These are phyloP conservation scores for Oxygymnocypris stewartii DNA, from an alignment of 2,113 vertebrate species.

Conservation along the genomic window DNA sequence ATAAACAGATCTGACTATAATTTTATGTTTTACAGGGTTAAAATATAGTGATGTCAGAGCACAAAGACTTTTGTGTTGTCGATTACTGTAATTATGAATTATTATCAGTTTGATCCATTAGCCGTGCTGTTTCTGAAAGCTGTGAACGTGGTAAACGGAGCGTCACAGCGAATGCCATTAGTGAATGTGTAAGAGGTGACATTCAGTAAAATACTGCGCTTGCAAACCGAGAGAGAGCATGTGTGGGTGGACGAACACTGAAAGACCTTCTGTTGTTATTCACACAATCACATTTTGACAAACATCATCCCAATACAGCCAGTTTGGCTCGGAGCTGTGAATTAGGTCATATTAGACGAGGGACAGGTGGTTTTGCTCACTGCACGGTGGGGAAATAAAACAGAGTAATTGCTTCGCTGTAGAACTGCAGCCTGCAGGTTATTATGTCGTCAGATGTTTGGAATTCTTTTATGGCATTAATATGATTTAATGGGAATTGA, in stretches of 20 bases:
- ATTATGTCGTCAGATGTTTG: constrained; percentile 24
- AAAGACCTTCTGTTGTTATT: constrained; percentile 42
- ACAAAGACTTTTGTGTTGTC: not conserved
- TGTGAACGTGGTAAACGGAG: not conserved
- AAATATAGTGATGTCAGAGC: not conserved
- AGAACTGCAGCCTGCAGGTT: constrained; percentile 13
- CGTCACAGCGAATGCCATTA: not conserved
- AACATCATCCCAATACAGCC: not conserved
- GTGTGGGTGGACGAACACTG: constrained; percentile 32
- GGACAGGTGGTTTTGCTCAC: constrained; percentile 24
- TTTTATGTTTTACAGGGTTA: not conserved
- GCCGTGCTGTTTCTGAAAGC: constrained; percentile 9
- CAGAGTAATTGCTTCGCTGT: not conserved
- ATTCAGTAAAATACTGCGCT: constrained; percentile 43
- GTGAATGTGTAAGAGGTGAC: constrained; percentile 44
- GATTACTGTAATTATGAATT: not conserved
- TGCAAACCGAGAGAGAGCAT: constrained; percentile 39
- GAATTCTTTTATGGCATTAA: constrained; percentile 31
- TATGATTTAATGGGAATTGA: constrained; percentile 15
- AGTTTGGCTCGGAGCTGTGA: not conserved
- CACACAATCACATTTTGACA: constrained; percentile 33
- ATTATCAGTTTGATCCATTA: not conserved
- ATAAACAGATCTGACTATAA: no score
- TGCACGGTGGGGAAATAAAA: not conserved
- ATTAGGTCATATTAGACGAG: constrained; percentile 23